Conservation (phyloP, 2,113 vertebrate species). For the Psammodynastes pulverulentus region DNA sequence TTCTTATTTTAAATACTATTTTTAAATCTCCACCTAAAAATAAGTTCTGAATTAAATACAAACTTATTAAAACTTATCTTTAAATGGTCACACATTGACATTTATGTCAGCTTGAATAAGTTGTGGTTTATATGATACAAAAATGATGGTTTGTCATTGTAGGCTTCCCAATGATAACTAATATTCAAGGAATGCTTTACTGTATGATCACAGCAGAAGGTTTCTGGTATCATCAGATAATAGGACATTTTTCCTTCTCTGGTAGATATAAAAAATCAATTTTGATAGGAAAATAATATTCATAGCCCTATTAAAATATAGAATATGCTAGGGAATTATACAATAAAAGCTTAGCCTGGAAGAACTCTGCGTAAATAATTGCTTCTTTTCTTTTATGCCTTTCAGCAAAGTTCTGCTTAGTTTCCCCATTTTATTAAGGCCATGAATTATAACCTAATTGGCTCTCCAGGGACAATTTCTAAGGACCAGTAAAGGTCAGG, state of each 20-base stretch:
- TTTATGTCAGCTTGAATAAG: background rate
- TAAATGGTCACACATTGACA: background rate
- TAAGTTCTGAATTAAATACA: background rate
- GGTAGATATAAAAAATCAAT: background rate
- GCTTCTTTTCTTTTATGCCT: background rate
- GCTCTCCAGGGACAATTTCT: background rate
- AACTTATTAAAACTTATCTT: background rate
- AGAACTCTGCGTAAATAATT: background rate
- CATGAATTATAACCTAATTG: background rate
- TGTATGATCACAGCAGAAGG: background rate
- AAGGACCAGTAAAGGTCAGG: background rate
- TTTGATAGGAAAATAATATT: background rate
- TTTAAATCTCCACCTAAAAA: background rate
- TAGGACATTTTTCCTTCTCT: background rate
- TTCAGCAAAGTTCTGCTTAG: background rate
- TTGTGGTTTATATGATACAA: background rate
- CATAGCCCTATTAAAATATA: background rate
- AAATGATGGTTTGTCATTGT: background rate
- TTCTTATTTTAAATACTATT: background rate
- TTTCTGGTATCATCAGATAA: background rate
- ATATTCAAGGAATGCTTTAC: background rate
- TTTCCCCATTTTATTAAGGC: background rate
- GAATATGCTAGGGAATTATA: background rate
- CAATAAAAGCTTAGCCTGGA: background rate
- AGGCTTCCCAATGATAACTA: background rate